phyloP scores from a whole-genome alignment of 2,888 invertebrate genomes.

The Watsonalla binaria region DNA sequence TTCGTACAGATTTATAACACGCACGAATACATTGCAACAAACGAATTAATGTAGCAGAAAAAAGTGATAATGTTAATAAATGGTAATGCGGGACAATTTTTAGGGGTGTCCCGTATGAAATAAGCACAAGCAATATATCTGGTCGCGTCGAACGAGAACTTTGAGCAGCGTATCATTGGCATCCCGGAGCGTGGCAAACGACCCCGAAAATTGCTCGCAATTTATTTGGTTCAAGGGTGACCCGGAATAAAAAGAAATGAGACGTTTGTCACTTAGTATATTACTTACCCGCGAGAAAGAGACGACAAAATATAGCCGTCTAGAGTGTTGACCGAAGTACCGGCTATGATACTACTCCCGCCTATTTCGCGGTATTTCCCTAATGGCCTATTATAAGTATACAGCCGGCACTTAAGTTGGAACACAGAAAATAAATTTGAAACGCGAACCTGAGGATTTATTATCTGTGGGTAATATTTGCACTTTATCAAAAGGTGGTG shows the following conservation, averaged over 20 bases:
- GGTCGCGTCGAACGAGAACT: slow-evolving; percentile 42
- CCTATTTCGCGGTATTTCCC: slow-evolving; percentile 31
- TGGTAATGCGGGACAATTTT: slow-evolving; percentile 44
- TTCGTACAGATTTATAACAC: neutral
- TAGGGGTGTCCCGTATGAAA: slow-evolving; percentile 31
- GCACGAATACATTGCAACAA: neutral
- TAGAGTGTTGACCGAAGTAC: slow-evolving; percentile 15
- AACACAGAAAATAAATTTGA: slow-evolving; percentile 26
- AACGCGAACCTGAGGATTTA: slow-evolving; percentile 23
- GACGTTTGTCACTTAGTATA: slow-evolving; percentile 69
- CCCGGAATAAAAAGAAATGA: slow-evolving; percentile 63
- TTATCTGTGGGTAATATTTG: slow-evolving; percentile 18
- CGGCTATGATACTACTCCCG: slow-evolving; percentile 19
- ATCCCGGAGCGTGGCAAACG: slow-evolving; percentile 66
- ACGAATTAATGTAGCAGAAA: slow-evolving; percentile 2
- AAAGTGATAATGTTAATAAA: slow-evolving; percentile 22
- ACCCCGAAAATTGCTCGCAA: slow-evolving; percentile 70
- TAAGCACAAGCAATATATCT: slow-evolving; percentile 31
- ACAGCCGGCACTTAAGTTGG: slow-evolving; percentile 25
- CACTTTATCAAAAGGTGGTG: slow-evolving; percentile 8
- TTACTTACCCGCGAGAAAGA: slow-evolving; percentile 52
- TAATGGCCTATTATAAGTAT: slow-evolving; percentile 32
- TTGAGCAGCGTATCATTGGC: slow-evolving; percentile 60
- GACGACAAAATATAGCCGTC: slow-evolving; percentile 35
- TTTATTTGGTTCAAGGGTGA: slow-evolving; percentile 72